Evolutionary conservation across 2,797 vertebrate species (phyloP).

Genomic region (Malurus leucopterus): DNA sequence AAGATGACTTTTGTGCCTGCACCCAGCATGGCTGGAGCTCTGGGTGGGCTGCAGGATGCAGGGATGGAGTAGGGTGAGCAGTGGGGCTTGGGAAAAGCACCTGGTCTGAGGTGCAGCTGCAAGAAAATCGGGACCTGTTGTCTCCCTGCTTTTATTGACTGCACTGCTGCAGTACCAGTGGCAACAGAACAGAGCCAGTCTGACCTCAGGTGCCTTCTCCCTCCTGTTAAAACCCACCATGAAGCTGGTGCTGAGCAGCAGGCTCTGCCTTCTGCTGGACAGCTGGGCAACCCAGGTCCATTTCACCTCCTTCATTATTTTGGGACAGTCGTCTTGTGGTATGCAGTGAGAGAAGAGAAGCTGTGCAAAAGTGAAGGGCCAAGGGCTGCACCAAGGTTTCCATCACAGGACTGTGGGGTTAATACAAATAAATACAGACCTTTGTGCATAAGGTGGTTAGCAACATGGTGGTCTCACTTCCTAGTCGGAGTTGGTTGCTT

Average conservation of each 20-base stretch:
- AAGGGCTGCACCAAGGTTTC: neutral
- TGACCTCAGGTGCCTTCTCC: neutral
- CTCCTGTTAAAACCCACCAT: neutral
- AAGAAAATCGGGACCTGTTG: neutral
- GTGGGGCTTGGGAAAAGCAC: neutral
- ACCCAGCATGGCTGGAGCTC: neutral
- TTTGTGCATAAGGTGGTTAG: neutral
- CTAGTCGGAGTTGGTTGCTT: neutral
- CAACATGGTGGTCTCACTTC: neutral
- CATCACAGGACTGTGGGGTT: neutral
- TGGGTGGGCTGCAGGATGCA: neutral
- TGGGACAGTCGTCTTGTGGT: neutral
- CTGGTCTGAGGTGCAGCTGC: neutral
- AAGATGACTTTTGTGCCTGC: neutral
- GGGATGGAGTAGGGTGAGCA: neutral
- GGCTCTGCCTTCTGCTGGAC: neutral
- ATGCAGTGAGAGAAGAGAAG: neutral
- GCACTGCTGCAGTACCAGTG: neutral
- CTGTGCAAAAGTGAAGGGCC: neutral
- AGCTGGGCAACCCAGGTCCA: fast-evolving
- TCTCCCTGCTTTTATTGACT: neutral
- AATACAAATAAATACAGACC: neutral
- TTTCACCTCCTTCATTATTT: fast-evolving
- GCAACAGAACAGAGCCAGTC: fast-evolving
- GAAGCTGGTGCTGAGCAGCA: neutral